Base-by-base conservation (phyloP, 2,113 vertebrate genomes). In the Scartelaos histophorus region DNA sequence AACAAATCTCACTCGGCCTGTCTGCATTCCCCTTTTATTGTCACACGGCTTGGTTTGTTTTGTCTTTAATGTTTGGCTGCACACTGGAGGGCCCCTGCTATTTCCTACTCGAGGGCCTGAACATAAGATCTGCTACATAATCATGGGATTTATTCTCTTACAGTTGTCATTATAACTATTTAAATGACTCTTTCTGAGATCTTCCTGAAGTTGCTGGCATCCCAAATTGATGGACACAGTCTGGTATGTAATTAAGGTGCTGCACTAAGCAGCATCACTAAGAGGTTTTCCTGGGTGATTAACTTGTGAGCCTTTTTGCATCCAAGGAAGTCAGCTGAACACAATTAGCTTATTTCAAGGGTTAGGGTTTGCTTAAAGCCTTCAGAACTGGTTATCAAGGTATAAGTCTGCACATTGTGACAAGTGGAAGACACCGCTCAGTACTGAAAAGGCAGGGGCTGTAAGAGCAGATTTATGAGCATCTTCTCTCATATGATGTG, bases 211-310 rank as follows among this genome's bases (percentile, higher is more conserved):
- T 91, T 88, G 80, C 85, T 76, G 70, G 77, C 76, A 67, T 86
- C 75, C 22, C 75, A 83, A 87, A 89, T 83, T 85, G 87, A 91
- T 90, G 83, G 84, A 70, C 85, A 84, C 75, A 70, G 70, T 85
- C 81, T 88, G 87, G 89, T 81, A 90, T 92, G 88, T 75, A 92
- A 89, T 90, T 88, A 87, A 88, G 75, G n/a, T n/a, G n/a, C n/a
- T n/a, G n/a, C n/a, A n/a, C n/a, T n/a, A 76, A 85, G 75, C 80
- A 87, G 70, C 88, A 87, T 88, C 86, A 87, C 85, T 91, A 88
- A 89, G 86, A 90, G 82, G 83, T 85, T 91, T 91, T 91, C 76
- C 82, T 83, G 87, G 79, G 56, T 89, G 87, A 91, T 86, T 89
- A 92, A 90, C 90, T 88, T 81, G 82, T 86, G 82, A 91, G 83